Conservation (phyloP, 2,797 vertebrate species). For the Graptemys geographica region DNA sequence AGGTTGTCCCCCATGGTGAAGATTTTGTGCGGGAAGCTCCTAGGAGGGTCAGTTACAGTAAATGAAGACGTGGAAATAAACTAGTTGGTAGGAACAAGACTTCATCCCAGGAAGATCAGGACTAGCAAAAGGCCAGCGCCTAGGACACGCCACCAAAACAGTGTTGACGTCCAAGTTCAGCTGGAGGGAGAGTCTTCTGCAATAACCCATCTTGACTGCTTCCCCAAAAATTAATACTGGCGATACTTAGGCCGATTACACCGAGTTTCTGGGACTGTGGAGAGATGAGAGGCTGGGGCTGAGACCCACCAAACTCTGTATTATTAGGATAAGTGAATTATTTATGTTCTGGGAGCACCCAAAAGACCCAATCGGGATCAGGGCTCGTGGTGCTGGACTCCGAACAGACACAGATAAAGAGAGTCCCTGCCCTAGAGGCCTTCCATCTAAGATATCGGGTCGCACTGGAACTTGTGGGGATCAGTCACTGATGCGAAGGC, state of each 20-base stretch:
- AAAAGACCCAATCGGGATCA: not conserved
- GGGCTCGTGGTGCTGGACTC: not conserved
- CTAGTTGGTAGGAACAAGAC: not conserved
- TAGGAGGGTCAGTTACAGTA: slow-evolving; percentile 1
- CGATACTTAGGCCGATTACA: not conserved
- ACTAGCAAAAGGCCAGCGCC: not conserved
- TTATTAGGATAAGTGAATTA: fast-evolving
- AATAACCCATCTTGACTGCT: not conserved
- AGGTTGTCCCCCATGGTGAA: not conserved
- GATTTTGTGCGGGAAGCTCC: not conserved
- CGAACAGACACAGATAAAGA: not conserved
- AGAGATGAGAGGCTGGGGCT: not conserved
- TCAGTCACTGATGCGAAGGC: not conserved
- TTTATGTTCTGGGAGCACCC: fast-evolving
- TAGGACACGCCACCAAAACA: not conserved
- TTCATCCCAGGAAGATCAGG: not conserved
- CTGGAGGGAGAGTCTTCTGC: not conserved
- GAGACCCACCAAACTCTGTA: not conserved
- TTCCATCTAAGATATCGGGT: not conserved
- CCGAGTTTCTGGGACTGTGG: not conserved
- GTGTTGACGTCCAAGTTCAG: not conserved
- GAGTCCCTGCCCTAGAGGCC: not conserved
- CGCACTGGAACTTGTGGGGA: not conserved
- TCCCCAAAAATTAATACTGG: not conserved
- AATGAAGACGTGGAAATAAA: not conserved